A percentile compares a stretch with the other conserved stretches of the same genome.
Conservation (phyloP, 2,797 vertebrate species). For the Carduelis carduelis region DNA sequence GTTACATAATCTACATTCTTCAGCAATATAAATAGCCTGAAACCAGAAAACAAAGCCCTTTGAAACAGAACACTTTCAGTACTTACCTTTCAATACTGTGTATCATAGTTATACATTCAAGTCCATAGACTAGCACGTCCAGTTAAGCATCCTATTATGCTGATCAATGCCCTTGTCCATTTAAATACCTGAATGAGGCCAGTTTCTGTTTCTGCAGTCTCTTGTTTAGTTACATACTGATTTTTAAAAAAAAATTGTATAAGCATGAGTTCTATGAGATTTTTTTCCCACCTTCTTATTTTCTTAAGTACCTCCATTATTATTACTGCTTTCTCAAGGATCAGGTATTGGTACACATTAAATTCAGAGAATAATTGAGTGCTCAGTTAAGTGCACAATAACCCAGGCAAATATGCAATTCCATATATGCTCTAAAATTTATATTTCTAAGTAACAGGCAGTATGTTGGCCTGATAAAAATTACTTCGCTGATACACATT, state of each 20-base stretch:
- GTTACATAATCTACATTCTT: background rate
- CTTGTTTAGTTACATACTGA: background rate
- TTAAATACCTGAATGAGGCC: background rate
- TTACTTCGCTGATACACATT: background rate
- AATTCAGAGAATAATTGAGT: background rate
- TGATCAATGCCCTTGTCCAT: background rate
- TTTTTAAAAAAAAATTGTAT: background rate
- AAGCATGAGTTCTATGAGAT: background rate
- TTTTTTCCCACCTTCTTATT: background rate
- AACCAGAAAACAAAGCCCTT: background rate
- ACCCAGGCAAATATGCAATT: background rate
- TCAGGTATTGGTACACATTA: background rate
- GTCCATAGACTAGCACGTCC: background rate
- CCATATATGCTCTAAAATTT: background rate
- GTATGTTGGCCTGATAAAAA: background rate
- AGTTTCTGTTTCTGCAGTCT: background rate
- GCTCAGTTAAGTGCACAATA: background rate
- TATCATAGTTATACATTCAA: background rate
- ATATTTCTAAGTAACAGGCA: background rate
- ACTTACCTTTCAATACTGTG: background rate
- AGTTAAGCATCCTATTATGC: background rate
- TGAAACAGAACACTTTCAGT: background rate
- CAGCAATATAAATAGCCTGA: background rate
- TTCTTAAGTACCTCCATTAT: background rate
- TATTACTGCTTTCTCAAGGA: background rate